These are phyloP conservation scores for Canis aureus DNA, from an alignment of 2,113 vertebrate species.

Conservation along the genomic window DNA sequence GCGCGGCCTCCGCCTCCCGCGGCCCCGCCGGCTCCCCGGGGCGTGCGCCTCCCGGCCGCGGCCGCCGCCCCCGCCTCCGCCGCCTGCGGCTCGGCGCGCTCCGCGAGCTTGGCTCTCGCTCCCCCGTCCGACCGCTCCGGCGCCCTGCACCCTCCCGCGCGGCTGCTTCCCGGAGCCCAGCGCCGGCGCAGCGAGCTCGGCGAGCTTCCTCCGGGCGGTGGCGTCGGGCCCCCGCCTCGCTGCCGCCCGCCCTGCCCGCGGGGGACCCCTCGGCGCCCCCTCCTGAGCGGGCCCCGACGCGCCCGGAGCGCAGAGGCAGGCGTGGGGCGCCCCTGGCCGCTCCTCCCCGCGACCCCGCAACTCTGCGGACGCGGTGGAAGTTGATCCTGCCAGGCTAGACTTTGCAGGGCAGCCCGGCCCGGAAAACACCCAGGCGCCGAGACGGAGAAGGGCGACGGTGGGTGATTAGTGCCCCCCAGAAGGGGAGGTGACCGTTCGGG, in stretches of 20 bases:
- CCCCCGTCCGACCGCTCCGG: conserved; percentile 86
- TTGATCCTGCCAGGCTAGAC: not conserved
- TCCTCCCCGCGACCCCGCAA: not conserved
- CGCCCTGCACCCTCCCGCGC: conserved; percentile 78
- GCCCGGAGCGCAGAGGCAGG: not conserved
- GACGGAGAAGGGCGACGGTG: not conserved
- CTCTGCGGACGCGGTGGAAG: not conserved
- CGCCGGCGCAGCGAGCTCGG: rapidly evolving
- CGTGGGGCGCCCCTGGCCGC: not conserved
- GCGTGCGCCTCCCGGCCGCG: not conserved
- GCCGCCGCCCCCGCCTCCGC: not conserved
- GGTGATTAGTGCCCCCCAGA: not conserved
- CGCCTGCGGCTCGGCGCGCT: not conserved
- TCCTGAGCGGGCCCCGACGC: not conserved
- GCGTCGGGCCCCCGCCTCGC: too few species aligned
- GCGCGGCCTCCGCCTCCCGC: not conserved
- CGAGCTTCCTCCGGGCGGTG: rapidly evolving
- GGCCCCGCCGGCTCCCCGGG: not conserved
- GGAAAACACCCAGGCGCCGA: not conserved
- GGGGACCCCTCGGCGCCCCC: not conserved
- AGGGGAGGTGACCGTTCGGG: not conserved
- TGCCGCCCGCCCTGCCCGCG: too few species aligned
- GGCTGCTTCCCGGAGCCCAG: not conserved
- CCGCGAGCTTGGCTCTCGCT: conserved; percentile 83
- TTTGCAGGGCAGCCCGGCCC: not conserved